Evolutionary conservation across 2,888 invertebrate species (phyloP).

Genomic region (Hirtodrosophila trivittata): DNA sequence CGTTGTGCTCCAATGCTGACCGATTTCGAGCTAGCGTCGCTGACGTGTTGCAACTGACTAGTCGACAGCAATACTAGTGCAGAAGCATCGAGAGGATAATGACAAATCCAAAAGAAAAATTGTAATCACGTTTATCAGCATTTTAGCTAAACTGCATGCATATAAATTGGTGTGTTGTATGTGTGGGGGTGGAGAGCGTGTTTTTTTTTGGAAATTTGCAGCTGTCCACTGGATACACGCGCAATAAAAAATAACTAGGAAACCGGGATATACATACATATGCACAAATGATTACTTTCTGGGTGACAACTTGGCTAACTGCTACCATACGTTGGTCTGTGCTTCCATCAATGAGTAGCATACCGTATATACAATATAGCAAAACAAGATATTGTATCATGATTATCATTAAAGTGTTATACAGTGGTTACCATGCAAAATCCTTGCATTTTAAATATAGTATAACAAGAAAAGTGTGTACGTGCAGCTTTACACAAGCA

Average conservation of each 20-base stretch:
- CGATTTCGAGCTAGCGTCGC: conserved; percentile 50
- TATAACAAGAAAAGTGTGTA: conserved; percentile 29
- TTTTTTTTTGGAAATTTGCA: too few species aligned
- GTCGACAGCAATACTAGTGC: conserved; percentile 26
- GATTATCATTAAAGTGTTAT: conserved; percentile 4
- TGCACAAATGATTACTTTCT: conserved; percentile 38
- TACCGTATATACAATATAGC: background rate
- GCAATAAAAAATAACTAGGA: too few species aligned
- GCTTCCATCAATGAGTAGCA: conserved; percentile 6
- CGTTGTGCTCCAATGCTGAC: conserved; percentile 52
- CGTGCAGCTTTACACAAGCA: conserved; percentile 44
- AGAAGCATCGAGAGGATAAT: too few species aligned
- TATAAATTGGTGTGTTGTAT: too few species aligned
- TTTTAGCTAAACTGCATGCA: too few species aligned
- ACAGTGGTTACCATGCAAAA: conserved; percentile 11
- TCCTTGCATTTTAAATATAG: conserved; percentile 5
- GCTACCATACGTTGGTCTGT: conserved; percentile 45
- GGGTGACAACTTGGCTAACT: conserved; percentile 48
- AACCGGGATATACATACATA: too few species aligned
- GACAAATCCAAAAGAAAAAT: too few species aligned
- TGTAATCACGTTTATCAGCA: too few species aligned
- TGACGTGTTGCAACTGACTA: conserved; percentile 49
- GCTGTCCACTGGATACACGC: too few species aligned
- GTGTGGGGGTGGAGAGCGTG: too few species aligned
- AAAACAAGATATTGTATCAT: conserved; percentile 7